Conservation (phyloP, 2,888 invertebrate genomes). For the Euplexia lucipara region DNA sequence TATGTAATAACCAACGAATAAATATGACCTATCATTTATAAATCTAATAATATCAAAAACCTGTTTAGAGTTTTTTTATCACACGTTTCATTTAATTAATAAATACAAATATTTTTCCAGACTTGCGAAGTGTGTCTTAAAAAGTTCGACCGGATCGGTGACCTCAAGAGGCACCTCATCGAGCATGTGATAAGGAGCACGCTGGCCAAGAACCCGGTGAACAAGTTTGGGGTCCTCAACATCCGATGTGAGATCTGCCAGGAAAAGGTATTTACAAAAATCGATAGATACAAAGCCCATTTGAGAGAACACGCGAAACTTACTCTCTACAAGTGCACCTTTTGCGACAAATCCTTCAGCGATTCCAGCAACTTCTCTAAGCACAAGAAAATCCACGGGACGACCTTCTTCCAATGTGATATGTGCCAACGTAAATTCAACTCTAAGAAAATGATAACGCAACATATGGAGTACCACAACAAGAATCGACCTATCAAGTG, state of each 20-base stretch:
- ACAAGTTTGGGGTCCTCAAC: conserved; percentile 76
- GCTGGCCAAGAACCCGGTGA: conserved; percentile 81
- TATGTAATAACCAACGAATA: neutral
- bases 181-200: conserved; percentile 86
- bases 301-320: conserved; percentile 87
- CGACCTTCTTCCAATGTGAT: conserved; percentile 83
- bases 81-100: neutral
- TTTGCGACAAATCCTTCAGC: conserved; percentile 88
- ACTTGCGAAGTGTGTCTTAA: conserved; percentile 84
- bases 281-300: conserved; percentile 87
- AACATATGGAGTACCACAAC: conserved; percentile 86
- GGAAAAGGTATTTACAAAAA: conserved; percentile 76
- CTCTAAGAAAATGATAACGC: conserved; percentile 85
- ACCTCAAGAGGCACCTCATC: conserved; percentile 87
- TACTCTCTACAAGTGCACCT: conserved; percentile 86
- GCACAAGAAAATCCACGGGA: conserved; percentile 88
- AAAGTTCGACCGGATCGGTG: conserved; percentile 83
- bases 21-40: conserved; percentile 8
- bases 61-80: neutral
- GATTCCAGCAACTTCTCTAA: conserved; percentile 90
- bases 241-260: conserved; percentile 84
- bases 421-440: conserved; percentile 87
- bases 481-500: conserved; percentile 80
- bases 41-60: conserved; percentile 15
- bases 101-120: conserved; percentile 69